Evolutionary conservation across 2,113 vertebrate species (phyloP).

Genomic region (Poicephalus gulielmi): DNA sequence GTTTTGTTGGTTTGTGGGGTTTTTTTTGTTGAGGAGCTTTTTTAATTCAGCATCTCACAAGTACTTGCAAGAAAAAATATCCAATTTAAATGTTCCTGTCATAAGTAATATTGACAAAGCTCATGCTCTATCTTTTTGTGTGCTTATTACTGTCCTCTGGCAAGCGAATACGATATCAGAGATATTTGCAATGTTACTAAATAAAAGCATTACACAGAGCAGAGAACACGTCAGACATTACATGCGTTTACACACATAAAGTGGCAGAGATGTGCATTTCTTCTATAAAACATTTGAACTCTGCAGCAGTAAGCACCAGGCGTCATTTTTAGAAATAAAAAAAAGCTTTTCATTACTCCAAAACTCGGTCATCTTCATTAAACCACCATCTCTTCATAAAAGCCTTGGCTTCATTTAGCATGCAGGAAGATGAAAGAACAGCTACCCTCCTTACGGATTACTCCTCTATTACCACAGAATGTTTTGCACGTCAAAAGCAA

Average conservation of each 20-base stretch:
- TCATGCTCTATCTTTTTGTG: not conserved
- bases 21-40: not conserved
- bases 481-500: constrained; percentile 56
- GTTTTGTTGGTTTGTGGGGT: accelerated
- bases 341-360: constrained; percentile 52
- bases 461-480: constrained; percentile 54
- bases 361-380: constrained; percentile 66
- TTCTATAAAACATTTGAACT: not conserved
- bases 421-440: constrained; percentile 60
- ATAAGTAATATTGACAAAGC: not conserved
- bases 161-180: not conserved
- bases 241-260: not conserved
- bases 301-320: not conserved
- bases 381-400: constrained; percentile 54
- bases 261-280: not conserved
- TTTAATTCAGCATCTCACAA: not conserved
- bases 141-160: not conserved
- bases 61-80: not conserved
- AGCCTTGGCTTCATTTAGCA: constrained; percentile 50
- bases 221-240: not conserved
- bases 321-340: constrained; percentile 11
- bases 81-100: not conserved
- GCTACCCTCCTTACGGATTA: constrained; percentile 57
- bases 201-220: not conserved
- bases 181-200: constrained; percentile 26